Evolutionary conservation across 2,113 vertebrate species (phyloP).

Genomic region (Xiphias gladius): DNA sequence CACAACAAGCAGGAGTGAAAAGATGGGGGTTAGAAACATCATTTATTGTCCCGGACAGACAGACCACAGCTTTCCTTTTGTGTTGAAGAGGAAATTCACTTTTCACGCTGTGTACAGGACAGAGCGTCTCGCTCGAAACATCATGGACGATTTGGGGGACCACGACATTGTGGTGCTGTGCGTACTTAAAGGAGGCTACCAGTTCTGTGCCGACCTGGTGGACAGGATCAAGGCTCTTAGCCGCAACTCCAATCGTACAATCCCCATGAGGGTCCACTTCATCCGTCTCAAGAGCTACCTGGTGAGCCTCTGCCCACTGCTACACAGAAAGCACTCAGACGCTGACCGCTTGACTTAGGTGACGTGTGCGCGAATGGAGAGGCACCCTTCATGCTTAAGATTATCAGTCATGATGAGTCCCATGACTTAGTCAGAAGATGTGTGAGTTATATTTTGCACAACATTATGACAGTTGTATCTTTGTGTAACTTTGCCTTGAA

Average conservation of each 20-base stretch:
- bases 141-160: slow-evolving; percentile 92
- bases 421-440: slow-evolving; percentile 45
- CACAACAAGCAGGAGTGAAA: neutral
- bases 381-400: neutral
- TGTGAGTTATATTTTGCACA: slow-evolving; percentile 7
- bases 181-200: slow-evolving; percentile 93
- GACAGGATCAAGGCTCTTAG: slow-evolving; percentile 92
- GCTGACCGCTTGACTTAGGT: neutral
- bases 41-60: neutral
- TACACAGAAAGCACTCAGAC: neutral
- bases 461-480: slow-evolving; percentile 25
- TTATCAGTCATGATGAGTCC: slow-evolving; percentile 24
- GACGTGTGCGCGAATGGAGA: neutral
- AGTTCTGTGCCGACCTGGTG: slow-evolving; percentile 94
- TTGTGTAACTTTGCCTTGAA: slow-evolving; percentile 36
- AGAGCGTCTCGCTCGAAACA: slow-evolving; percentile 91
- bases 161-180: slow-evolving; percentile 92
- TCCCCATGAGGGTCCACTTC: slow-evolving; percentile 95
- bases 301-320: slow-evolving; percentile 66
- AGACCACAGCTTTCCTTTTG: neutral
- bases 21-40: neutral
- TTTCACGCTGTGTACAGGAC: slow-evolving; percentile 82
- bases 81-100: neutral
- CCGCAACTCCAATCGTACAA: slow-evolving; percentile 88
- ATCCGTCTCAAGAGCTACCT: slow-evolving; percentile 93